Percentiles rank a stretch among this genome's conserved stretches.
These are phyloP conservation scores for Synodontis membranacea DNA, from an alignment of 2,113 vertebrate species.

Conservation along the genomic window DNA sequence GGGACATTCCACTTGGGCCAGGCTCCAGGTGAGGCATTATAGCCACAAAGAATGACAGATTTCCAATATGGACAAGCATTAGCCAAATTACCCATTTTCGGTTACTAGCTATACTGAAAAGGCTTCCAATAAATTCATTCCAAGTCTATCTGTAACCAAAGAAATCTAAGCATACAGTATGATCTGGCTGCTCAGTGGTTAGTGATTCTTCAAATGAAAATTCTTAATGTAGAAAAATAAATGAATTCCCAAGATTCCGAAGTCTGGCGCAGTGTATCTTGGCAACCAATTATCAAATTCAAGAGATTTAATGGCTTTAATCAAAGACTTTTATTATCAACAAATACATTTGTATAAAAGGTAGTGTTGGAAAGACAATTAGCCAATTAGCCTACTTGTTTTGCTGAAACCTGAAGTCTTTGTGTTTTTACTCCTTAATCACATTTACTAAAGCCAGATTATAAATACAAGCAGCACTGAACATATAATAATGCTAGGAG, in stretches of 20 bases:
- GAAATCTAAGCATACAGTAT: not conserved
- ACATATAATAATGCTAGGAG: not conserved
- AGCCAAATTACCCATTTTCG: not conserved
- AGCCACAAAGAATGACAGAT: constrained; percentile 60
- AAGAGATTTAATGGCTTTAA: not conserved
- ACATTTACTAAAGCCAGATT: constrained; percentile 29
- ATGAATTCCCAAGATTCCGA: not conserved
- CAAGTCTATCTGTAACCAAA: not conserved
- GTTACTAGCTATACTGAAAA: constrained; percentile 65
- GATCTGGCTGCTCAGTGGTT: not conserved
- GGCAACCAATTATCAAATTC: not conserved
- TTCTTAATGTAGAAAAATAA: not conserved
- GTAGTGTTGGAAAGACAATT: constrained; percentile 6
- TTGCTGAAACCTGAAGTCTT: not conserved
- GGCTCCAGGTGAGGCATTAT: constrained; percentile 57
- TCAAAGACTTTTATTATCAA: not conserved
- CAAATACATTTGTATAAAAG: not conserved
- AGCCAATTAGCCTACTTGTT: constrained; percentile 20
- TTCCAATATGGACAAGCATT: constrained; percentile 66
- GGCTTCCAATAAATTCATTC: not conserved
- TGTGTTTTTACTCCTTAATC: not conserved
- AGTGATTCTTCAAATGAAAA: not conserved
- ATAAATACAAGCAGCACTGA: constrained; percentile 37
- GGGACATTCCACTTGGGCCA: constrained; percentile 58
- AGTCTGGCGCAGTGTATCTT: not conserved